Evolutionary conservation across 2,888 invertebrate genomes (phyloP).

Genomic region (Diogma glabrata): DNA sequence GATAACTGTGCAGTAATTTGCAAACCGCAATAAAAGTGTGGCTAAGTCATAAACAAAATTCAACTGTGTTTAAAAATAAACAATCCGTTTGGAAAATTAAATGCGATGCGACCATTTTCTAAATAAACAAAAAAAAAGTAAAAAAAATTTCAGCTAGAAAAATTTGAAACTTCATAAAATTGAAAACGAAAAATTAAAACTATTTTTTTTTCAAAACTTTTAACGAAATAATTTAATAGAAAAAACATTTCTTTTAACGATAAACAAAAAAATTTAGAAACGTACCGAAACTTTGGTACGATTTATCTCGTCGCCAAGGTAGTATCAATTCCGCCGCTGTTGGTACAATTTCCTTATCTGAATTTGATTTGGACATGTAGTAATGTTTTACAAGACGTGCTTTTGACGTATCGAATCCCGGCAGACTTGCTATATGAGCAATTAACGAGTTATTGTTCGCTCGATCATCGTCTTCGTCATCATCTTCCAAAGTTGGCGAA

Average conservation of each 20-base stretch:
- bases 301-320: slow-evolving; percentile 73
- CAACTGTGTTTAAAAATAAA: too few species aligned
- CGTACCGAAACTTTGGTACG: slow-evolving; percentile 62
- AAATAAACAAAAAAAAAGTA: too few species aligned
- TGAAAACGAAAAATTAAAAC: slow-evolving; percentile 3
- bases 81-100: too few species aligned
- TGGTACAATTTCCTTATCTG: slow-evolving; percentile 46
- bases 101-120: too few species aligned
- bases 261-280: slow-evolving; percentile 20
- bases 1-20: too few species aligned
- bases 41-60: too few species aligned
- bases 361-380: slow-evolving; percentile 30
- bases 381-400: slow-evolving; percentile 59
- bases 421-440: slow-evolving; percentile 56
- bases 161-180: not conserved
- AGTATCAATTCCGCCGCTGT: slow-evolving; percentile 71
- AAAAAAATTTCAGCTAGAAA: too few species aligned
- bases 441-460: slow-evolving; percentile 58
- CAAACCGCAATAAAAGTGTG: too few species aligned
- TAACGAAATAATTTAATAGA: slow-evolving; percentile 2
- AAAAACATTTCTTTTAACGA: slow-evolving; percentile 13
- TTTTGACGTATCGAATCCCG: slow-evolving; percentile 56
- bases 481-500: slow-evolving; percentile 3
- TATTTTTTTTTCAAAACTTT: not conserved
- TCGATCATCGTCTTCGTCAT: slow-evolving; percentile 24